Conservation (phyloP, 2,797 vertebrate genomes). For the Acanthornis magna region DNA sequence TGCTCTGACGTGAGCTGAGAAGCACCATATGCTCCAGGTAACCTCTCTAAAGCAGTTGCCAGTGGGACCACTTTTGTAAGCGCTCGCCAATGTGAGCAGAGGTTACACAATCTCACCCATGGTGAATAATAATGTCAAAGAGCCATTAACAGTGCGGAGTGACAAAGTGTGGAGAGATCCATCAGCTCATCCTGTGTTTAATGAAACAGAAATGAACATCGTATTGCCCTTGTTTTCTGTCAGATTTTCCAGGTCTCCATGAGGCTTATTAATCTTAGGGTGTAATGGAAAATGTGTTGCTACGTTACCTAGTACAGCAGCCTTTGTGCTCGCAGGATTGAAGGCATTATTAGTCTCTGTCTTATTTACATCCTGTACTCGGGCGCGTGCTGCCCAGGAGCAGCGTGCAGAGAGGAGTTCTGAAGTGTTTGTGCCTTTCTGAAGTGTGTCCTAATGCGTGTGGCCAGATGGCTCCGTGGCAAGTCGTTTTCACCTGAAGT, state of each 20-base stretch:
- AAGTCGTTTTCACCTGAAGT: constrained; percentile 38
- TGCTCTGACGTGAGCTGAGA: not conserved
- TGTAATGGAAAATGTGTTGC: constrained; percentile 65
- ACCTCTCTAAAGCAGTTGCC: constrained; percentile 17
- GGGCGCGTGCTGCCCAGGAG: not conserved
- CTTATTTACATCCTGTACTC: constrained; percentile 57
- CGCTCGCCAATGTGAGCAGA: constrained; percentile 30
- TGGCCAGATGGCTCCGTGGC: constrained; percentile 56
- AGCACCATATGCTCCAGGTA: constrained; percentile 40
- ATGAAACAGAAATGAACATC: constrained; percentile 67
- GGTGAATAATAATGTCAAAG: constrained; percentile 49
- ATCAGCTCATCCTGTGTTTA: constrained; percentile 59
- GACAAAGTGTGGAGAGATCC: constrained; percentile 56
- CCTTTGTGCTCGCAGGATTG: not conserved
- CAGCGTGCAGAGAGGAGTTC: not conserved
- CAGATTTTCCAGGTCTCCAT: constrained; percentile 21
- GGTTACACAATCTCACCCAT: constrained; percentile 44
- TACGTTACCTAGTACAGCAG: constrained; percentile 19
- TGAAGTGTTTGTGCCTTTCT: constrained; percentile 26
- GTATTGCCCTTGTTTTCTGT: constrained; percentile 65
- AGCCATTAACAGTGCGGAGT: constrained; percentile 42
- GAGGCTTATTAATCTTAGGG: constrained; percentile 63
- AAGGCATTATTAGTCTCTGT: constrained; percentile 58
- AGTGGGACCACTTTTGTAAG: constrained; percentile 35
- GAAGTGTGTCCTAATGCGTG: not conserved